Evolutionary conservation across 92 coral and sea anemone genomes (phyloP).

Genomic region (Micromussa lordhowensis): DNA sequence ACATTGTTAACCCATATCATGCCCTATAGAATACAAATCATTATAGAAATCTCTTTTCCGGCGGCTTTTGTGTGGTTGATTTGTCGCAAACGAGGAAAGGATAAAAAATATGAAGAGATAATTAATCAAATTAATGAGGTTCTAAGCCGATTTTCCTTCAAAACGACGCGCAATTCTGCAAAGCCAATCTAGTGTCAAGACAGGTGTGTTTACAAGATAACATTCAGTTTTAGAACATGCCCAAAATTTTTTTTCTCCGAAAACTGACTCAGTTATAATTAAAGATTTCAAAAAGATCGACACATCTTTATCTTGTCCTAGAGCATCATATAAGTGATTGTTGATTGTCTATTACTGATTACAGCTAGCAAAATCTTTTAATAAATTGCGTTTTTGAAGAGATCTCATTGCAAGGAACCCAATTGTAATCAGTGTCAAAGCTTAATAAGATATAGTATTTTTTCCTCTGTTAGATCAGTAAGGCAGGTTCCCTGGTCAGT

Average conservation of each 20-base stretch:
- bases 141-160: background rate
- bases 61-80: background rate
- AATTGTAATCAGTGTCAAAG: no score
- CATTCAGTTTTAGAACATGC: background rate
- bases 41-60: background rate
- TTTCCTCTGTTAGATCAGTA: no score
- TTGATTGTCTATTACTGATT: background rate
- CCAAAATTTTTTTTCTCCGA: background rate
- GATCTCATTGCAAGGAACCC: no score
- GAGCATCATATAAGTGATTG: no score
- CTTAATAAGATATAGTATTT: no score
- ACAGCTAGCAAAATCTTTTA: no score
- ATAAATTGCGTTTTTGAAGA: no score
- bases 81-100: slow-evolving; percentile 1
- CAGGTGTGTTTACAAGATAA: background rate
- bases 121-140: background rate
- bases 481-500: no score
- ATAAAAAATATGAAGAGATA: background rate
- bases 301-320: background rate
- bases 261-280: background rate
- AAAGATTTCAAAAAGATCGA: background rate
- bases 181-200: background rate
- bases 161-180: background rate
- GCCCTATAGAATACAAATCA: background rate
- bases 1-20: no score